Evolutionary conservation across 2,888 invertebrate species (phyloP), one percentile per base, ranked within the genome.

Genomic region (Lamellibrachia satsuma): DNA sequence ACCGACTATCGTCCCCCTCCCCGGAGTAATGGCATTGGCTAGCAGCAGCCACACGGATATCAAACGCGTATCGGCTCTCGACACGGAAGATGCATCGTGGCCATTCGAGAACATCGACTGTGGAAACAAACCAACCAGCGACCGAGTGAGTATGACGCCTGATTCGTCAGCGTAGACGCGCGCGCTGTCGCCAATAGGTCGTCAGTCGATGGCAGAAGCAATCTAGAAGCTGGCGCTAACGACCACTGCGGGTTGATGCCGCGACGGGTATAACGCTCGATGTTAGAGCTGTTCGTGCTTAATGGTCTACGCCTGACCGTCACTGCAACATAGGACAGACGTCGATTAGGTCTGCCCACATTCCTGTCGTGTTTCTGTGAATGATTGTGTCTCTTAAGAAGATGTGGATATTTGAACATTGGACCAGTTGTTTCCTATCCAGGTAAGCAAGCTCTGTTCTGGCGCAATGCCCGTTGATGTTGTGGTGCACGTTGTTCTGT

Each of bases 171-270:
- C 3, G 75, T 75, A 11, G 75, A 75, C 75, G 75, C 15, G 75
- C 22, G 57, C 57, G 7, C 75, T 22, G 22, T 75, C 75, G 22
- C 75, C 75, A 22, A 6, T 75, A n/a, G 22, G 22, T 75, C 75
- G 75, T 22, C 75, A 75, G 75, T 75, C 75, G 75, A 75, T 75
- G 75, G 75, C 75, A 75, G 75, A 75, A 75, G 75, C 75, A 75
- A 75, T 75, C 75, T 75, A 75, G 75, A 6, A 15, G 15, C 75
- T 75, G 22, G 75, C 75, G 75, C 75, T 75, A 75, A 75, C 75
- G 75, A 75, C 75, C 75, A 22, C 75, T 75, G 75, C 75, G 75
- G n/a, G 75, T 22, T 75, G 22, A 22, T 15, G 15, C 75, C 2
- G 22, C 75, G n/a, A 75, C 75, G 75, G 15, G 6, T 22, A 22